Base-by-base conservation (phyloP, 2,888 invertebrate species). In the Dorcus hopei region DNA sequence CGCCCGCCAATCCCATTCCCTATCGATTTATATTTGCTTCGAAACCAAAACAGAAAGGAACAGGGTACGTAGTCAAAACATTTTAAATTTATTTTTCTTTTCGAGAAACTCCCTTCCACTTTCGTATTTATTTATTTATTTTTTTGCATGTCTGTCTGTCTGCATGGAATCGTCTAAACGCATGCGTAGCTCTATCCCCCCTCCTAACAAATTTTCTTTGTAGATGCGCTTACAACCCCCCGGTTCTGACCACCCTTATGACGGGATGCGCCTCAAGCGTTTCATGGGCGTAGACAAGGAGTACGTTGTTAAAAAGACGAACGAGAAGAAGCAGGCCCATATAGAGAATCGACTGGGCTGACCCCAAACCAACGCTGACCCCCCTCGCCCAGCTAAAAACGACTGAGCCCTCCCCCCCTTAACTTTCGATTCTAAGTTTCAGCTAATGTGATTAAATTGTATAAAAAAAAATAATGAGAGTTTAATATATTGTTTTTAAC, bases 221-320 rank as follows among this genome's bases (percentile, higher is more conserved):
- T 79, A 88, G 88, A 87, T 86, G 85, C 80, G 87, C 68, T 81
- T 85, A 68, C 83, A 85, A 76, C 87, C 88, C 26, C 87, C 88
- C 11, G 87, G 87, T 68, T 84, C 84, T 65, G 85, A 86, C 52
- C 77, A 79, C 43, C 81, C 83, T 2, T 84, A 79, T 68, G 81
- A 84, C 64, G 82, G 81, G 47, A 75, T 78, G 43, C 77, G 81
- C 55, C 71, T 85, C 49, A 77, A 79, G 62, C 79, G 80, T 63
- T 85, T 85, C 68, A 71, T 82, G 66, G 72, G 79, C 58, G 75
- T 80, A 54, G 82, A 83, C 64, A 80, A 78, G 63, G 78, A 81
- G 57, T 71, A 71, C 48, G 52, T 66, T 14, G 55, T 68, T 9
- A 70, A 71, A 42, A 70, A 68, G 61, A 69, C 51, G 38, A 48